Conservation (phyloP, 2,113 vertebrate species). For the Dicerorhinus sumatrensis region DNA sequence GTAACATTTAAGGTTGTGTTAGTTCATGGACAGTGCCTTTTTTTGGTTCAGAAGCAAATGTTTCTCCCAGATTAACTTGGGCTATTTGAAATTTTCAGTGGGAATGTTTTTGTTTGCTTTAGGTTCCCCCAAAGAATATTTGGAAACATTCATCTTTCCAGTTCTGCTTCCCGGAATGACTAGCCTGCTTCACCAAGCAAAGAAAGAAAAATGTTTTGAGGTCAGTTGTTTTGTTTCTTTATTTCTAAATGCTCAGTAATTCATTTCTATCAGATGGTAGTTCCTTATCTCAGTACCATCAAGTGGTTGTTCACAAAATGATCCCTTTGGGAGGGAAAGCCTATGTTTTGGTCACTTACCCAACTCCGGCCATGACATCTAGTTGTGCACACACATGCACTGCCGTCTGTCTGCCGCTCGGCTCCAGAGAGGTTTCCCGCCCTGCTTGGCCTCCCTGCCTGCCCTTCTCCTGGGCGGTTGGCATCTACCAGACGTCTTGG, state of each 20-base stretch:
- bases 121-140: slow-evolving; percentile 89
- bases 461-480: not conserved
- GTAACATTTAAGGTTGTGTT: not conserved
- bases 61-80: slow-evolving; percentile 23
- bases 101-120: slow-evolving; percentile 63
- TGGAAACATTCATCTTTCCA: slow-evolving; percentile 92
- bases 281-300: slow-evolving; percentile 16
- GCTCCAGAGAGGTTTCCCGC: not conserved
- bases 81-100: slow-evolving; percentile 22
- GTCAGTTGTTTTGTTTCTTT: slow-evolving; percentile 84
- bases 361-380: not conserved
- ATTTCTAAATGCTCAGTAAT: not conserved
- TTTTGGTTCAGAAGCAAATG: not conserved
- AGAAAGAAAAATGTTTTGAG: slow-evolving; percentile 91
- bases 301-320: slow-evolving; percentile 54
- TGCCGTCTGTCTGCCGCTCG: not conserved
- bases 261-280: not conserved
- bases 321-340: not conserved
- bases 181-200: slow-evolving; percentile 89
- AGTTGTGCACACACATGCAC: not conserved
- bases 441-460: not conserved
- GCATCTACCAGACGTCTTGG: not conserved
- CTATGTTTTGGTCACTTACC: slow-evolving; percentile 17
- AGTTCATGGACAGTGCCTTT: not conserved
- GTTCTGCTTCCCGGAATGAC: slow-evolving; percentile 92